Base-by-base conservation (phyloP, 2,888 invertebrate species). In the Phytoseiulus persimilis region DNA sequence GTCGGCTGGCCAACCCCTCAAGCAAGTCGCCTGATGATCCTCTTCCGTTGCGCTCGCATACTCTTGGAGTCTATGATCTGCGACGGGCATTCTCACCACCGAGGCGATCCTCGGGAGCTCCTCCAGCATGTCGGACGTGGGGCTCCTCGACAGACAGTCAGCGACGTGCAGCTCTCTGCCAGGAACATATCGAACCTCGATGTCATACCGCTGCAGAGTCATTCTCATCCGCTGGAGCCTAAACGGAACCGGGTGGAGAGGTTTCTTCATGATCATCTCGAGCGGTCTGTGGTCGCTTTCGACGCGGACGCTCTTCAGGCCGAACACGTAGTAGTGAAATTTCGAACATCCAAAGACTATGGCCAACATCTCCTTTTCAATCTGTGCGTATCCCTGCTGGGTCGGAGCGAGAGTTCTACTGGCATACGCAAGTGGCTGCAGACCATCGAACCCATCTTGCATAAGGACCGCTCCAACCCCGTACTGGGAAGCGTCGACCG, bases 221-320 rank as follows among this genome's bases (percentile, higher is more conserved):
- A 92, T 91, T 89, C 92, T 90, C 33, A 93, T 91, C 65, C 92
- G 89, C 90, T 93, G 92, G n/a, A 93, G 90, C 89, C 92, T 90
- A 5, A 92, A 92, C 0, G 92, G 92, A 5, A 93, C 90, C 23
- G 92, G 92, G 65, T 91, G 91, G 6, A 93, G 90, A 6, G 91
- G 90, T 90, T 92, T 93, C 0, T 92, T 91, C 28, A 93, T 89
- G 2, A 93, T 90, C 33, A 92, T 90, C 0, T 92, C 90, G 5
- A 92, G 90, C 0, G 92, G 92, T 90, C 92, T 92, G 91, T 93
- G 92, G 90, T 93, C 92, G 0, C 92, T 93, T 90, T 91, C 91
- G 2, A 93, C 90, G 11, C 65, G 65, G 28, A 89, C 90, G 83
- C 93, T 91, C 39, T 91, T 83, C 65, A 91, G 65, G 2, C 65